Conservation (phyloP, 2,888 invertebrate genomes). For the Trissoscelio sp. region DNA sequence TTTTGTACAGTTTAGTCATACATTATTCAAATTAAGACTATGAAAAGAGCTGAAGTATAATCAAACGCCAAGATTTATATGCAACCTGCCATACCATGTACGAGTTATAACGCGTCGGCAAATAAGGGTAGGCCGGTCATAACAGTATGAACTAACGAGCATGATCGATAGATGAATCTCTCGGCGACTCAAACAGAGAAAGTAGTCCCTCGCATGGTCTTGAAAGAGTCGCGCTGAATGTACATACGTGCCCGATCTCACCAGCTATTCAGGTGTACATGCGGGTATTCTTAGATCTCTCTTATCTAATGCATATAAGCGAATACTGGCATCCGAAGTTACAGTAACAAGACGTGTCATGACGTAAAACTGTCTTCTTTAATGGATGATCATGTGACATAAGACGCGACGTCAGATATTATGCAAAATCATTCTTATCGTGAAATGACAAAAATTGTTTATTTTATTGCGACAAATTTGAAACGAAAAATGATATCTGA, state of each 20-base stretch:
- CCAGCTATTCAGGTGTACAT: conserved; percentile 11
- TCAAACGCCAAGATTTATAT: too few relatives aligned
- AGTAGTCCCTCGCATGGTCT: conserved; percentile 23
- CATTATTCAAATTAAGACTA: conserved; percentile 2
- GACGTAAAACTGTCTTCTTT: conserved; percentile 58
- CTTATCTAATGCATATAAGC: conserved; percentile 50
- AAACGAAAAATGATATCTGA: too few relatives aligned
- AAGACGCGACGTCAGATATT: conserved; percentile 1
- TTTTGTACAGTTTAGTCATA: neutral
- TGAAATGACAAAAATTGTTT: too few relatives aligned
- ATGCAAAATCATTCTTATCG: neutral
- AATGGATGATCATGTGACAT: conserved; percentile 42
- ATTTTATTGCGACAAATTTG: too few relatives aligned
- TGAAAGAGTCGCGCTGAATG: conserved; percentile 16
- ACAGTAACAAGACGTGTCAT: conserved; percentile 42
- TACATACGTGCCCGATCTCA: conserved; percentile 13
- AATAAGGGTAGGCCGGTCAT: conserved; percentile 28
- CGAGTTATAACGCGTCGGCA: neutral
- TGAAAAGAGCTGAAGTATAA: neutral
- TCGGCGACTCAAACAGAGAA: conserved; percentile 39
- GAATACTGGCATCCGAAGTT: conserved; percentile 40
- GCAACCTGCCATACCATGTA: neutral
- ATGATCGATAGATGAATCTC: conserved; percentile 51
- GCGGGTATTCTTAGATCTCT: conserved; percentile 26
- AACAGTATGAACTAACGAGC: conserved; percentile 50